Evolutionary conservation across 2,797 vertebrate genomes (phyloP).

Genomic region (Urocyon cinereoargenteus): DNA sequence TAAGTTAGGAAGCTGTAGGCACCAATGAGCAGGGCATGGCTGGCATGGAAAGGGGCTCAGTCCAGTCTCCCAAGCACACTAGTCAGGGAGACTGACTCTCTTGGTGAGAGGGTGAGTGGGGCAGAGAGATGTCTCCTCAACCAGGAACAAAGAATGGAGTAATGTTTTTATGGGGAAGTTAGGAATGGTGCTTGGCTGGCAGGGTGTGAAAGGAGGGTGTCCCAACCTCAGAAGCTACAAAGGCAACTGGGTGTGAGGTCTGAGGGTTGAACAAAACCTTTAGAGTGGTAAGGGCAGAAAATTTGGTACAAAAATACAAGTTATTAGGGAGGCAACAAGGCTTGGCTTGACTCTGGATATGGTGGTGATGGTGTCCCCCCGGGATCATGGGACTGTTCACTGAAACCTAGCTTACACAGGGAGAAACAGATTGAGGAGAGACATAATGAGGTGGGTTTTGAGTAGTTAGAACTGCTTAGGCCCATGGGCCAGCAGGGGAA

Average conservation of each 20-base stretch:
- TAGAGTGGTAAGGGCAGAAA: background rate
- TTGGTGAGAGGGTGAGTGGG: no score
- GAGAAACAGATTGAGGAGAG: background rate
- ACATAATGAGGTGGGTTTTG: background rate
- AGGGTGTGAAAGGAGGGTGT: background rate
- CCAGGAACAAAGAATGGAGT: background rate
- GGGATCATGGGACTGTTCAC: rapidly evolving
- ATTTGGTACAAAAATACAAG: background rate
- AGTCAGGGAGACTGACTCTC: rapidly evolving
- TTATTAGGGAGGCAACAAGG: background rate
- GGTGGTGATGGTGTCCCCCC: background rate
- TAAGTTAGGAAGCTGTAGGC: background rate
- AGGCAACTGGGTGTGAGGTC: background rate
- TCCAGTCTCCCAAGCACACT: background rate
- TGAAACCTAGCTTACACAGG: background rate
- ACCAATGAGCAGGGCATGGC: background rate
- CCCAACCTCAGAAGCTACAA: background rate
- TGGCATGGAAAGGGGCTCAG: background rate
- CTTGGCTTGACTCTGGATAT: background rate
- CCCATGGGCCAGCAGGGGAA: background rate
- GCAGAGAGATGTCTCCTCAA: background rate
- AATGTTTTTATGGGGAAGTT: background rate
- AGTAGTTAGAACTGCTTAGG: background rate
- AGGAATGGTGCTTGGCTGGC: background rate
- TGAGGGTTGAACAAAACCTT: background rate